Percentiles rank a stretch among this genome's conserved stretches.
phyloP scores from a whole-genome alignment of 1,140 invertebrate species.

The Carposina sasakii region DNA sequence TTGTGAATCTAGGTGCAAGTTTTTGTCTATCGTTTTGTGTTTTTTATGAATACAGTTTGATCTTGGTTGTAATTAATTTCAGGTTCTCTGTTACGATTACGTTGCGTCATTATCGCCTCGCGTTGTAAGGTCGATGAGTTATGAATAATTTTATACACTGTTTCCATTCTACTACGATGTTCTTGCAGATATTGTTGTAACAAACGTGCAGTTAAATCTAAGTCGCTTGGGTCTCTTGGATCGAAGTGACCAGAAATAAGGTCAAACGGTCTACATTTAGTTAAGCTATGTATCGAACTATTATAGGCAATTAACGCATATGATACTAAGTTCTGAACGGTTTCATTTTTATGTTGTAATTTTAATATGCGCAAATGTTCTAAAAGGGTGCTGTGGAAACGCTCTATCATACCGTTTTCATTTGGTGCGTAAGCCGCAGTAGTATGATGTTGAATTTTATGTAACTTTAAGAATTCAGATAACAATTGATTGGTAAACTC shows the following conservation, averaged over 20 bases:
- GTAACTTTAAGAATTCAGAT: constrained; percentile 2
- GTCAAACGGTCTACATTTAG: constrained; percentile 9
- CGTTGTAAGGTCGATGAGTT: neutral
- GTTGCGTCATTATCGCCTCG: neutral
- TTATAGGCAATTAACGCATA: constrained; percentile 10
- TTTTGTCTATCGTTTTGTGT: neutral
- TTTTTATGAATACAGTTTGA: neutral
- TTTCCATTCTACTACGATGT: neutral
- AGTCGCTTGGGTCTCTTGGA: neutral
- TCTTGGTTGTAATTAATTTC: neutral
- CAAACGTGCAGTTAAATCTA: neutral
- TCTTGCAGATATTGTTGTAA: constrained; percentile 4
- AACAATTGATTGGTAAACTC: constrained; percentile 18
- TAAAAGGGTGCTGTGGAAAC: constrained; percentile 9
- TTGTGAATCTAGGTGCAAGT: constrained; percentile 1
- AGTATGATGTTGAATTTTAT: constrained; percentile 2
- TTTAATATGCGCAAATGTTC: constrained; percentile 7
- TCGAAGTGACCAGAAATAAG: constrained; percentile 5
- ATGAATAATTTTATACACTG: constrained; percentile 1
- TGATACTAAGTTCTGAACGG: neutral
- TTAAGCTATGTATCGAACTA: constrained; percentile 10
- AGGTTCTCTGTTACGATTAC: neutral
- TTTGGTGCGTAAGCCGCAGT: constrained; percentile 3
- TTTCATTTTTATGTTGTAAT: constrained; percentile 2
- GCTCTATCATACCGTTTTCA: constrained; percentile 6